phyloP scores from a whole-genome alignment of 2,797 vertebrate genomes.

The Rhinoraja longicauda region DNA sequence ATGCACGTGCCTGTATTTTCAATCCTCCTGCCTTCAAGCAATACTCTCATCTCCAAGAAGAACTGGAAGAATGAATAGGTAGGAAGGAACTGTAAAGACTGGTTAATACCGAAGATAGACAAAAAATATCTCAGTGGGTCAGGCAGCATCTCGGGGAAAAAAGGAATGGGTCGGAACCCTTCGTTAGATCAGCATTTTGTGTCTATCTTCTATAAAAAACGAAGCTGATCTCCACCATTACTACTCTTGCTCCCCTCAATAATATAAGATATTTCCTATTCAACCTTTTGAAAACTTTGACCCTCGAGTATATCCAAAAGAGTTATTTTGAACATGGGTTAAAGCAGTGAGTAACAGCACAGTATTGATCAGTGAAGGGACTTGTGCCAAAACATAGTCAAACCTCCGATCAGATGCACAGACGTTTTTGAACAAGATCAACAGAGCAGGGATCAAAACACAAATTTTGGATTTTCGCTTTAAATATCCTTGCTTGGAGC shows the following conservation, averaged over 20 bases:
- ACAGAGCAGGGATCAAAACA: background rate
- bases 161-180: too few species aligned
- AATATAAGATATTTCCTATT: background rate
- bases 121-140: too few species aligned
- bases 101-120: too few species aligned
- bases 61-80: background rate
- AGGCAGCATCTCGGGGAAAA: too few species aligned
- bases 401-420: background rate
- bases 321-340: background rate
- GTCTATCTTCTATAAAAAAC: too few species aligned
- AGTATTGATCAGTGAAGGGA: background rate
- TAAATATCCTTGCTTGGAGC: background rate
- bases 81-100: too few species aligned
- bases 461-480: background rate
- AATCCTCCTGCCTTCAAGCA: too few species aligned
- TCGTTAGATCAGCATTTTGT: too few species aligned
- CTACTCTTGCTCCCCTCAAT: background rate
- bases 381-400: background rate
- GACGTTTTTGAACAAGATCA: background rate
- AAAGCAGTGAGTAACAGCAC: background rate
- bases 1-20: background rate
- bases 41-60: background rate
- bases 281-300: background rate
- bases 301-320: background rate
- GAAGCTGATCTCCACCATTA: background rate